Evolutionary conservation across 2,113 vertebrate species (phyloP), one percentile per base, ranked within the genome.

Genomic region (Pelodiscus sinensis): DNA sequence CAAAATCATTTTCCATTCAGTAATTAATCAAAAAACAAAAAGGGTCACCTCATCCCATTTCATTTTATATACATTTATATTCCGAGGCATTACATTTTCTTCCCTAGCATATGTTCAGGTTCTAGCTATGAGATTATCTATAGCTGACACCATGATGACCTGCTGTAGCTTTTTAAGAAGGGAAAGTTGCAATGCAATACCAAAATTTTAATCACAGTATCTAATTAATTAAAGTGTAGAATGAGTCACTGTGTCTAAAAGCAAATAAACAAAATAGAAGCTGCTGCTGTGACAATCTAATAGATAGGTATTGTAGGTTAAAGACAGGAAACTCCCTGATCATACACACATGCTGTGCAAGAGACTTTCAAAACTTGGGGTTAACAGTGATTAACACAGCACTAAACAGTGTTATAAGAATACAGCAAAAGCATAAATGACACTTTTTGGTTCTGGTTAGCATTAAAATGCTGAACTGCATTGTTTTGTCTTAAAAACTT

Each of bases 221-320:
- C 81, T 90, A 84, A 81, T 81, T 81, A 44, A 44, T 44, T 44
- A 44, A 86, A 8, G 50, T 54, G 62, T 90, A 82, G 56, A 35
- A 35, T 71, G 65, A 60, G 55, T 56, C 35, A 38, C 21, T 22
- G 24, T 78, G 79, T 57, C 62, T 50, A 77, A 68, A 35, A 87
- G 44, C 24, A 86, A 96, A 96, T 85, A 68, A 96, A 88, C 84
- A 86, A 97, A 96, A 96, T 94, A 65, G 91, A 97, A 97, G 90
- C 85, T 89, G 85, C 85, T 65, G 87, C 88, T 86, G 91, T 94
- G 82, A 81, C 93, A 95, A 92, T 80, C 90, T 93, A 91, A 92
- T 85, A 87, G 29, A 90, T 92, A 86, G 25, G 21, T 79, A 71
- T 51, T 19, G 13, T 88, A 54, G 82, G 65, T 84, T 88, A 60